phyloP scores from a whole-genome alignment of 2,888 invertebrate genomes.

The Melanchra persicariae region DNA sequence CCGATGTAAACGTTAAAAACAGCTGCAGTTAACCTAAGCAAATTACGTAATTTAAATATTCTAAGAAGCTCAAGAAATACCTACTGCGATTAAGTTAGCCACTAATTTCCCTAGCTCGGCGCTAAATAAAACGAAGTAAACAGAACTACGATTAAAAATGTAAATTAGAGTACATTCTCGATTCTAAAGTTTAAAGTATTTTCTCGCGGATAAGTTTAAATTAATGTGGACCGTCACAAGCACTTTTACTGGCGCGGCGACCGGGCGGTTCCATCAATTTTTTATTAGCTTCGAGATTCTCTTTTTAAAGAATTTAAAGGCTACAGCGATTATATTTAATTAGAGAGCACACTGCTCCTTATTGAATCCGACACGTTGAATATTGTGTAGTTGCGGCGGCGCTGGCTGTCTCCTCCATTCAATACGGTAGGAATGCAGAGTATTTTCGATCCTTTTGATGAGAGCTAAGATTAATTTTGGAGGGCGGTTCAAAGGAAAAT shows the following conservation, averaged over 20 bases:
- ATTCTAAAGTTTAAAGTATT: conserved; percentile 87
- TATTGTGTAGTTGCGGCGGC: conserved; percentile 74
- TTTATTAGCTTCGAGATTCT: conserved; percentile 83
- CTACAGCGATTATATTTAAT: conserved; percentile 78
- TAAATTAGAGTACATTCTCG: conserved; percentile 84
- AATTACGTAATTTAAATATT: conserved; percentile 62
- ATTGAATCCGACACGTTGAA: conserved; percentile 83
- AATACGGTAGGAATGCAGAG: conserved; percentile 84
- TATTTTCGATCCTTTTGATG: conserved; percentile 88
- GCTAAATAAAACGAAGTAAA: conserved; percentile 79
- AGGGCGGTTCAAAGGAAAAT: conserved; percentile 88
- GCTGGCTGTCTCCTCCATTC: conserved; percentile 73
- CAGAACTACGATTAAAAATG: conserved; percentile 85
- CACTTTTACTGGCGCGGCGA: conserved; percentile 75
- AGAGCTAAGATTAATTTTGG: conserved; percentile 89
- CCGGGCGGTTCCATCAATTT: conserved; percentile 81
- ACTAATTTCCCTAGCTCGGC: conserved; percentile 71
- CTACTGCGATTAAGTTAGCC: conserved; percentile 63
- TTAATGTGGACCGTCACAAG: conserved; percentile 84
- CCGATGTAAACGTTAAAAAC: conserved; percentile 40
- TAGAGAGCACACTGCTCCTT: conserved; percentile 77
- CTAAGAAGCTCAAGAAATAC: conserved; percentile 56
- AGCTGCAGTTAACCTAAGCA: conserved; percentile 50
- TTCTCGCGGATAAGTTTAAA: conserved; percentile 87
- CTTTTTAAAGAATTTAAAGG: conserved; percentile 76